Percentiles rank a stretch among this genome's conserved stretches.
phyloP scores from a whole-genome alignment of 2,888 invertebrate genomes.

The Hydropsyche betteni region DNA sequence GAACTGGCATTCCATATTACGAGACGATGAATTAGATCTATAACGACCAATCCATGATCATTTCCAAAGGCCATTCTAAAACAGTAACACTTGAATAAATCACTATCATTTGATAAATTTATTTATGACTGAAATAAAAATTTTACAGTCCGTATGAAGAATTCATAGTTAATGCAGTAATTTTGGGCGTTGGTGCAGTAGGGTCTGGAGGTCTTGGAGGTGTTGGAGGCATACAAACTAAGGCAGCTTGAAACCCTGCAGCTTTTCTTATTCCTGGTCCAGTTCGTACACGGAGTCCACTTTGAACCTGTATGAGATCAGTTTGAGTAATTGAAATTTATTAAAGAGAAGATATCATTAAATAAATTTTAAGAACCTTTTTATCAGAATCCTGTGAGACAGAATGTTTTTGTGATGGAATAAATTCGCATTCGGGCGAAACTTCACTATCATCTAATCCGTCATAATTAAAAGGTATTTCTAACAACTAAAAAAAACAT shows the following conservation, averaged over 20 bases:
- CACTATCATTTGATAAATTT: background rate
- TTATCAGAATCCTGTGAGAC: slow-evolving; percentile 50
- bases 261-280: slow-evolving; percentile 75
- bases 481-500: slow-evolving; percentile 72
- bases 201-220: slow-evolving; percentile 55
- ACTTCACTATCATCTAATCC: slow-evolving; percentile 77
- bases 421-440: slow-evolving; percentile 84
- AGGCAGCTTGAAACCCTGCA: slow-evolving; percentile 96
- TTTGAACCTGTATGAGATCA: slow-evolving; percentile 55
- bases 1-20: slow-evolving; percentile 89
- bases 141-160: slow-evolving; percentile 97
- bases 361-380: slow-evolving; percentile 39
- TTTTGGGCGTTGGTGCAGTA: slow-evolving; percentile 80
- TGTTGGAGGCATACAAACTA: slow-evolving; percentile 92
- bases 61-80: slow-evolving; percentile 96
- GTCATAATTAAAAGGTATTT: slow-evolving; percentile 88
- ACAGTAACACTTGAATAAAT: slow-evolving; percentile 48
- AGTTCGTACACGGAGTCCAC: slow-evolving; percentile 60
- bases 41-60: slow-evolving; percentile 93
- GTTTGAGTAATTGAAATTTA: background rate
- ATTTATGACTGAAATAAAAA: background rate
- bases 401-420: slow-evolving; percentile 57
- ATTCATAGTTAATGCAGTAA: slow-evolving; percentile 92
- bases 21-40: slow-evolving; percentile 91
- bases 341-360: background rate